phyloP scores from a whole-genome alignment of 1,140 invertebrate species.

The Drosophila micromelanica region DNA sequence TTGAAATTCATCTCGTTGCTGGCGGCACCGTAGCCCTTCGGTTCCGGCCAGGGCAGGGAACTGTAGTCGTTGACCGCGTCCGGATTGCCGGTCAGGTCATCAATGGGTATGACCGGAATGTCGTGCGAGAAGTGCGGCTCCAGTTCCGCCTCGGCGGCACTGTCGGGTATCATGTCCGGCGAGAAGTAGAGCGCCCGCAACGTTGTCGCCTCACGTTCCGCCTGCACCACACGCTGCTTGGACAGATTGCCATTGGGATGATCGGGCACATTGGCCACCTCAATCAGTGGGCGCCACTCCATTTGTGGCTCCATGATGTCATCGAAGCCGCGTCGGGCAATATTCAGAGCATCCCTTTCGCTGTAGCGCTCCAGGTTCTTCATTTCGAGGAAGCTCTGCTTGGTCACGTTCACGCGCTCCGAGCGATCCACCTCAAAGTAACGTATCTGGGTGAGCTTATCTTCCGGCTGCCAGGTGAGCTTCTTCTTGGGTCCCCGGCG shows the following conservation, averaged over 20 bases:
- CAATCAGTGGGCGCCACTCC: constrained; percentile 88
- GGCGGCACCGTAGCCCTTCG: constrained; percentile 87
- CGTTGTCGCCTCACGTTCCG: constrained; percentile 92
- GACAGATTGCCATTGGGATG: constrained; percentile 90
- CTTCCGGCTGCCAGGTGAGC: constrained; percentile 92
- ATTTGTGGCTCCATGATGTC: constrained; percentile 92
- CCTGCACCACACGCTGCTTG: constrained; percentile 93
- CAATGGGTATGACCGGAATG: constrained; percentile 93
- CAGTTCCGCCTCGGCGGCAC: constrained; percentile 92
- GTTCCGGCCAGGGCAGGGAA: constrained; percentile 91
- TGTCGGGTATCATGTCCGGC: constrained; percentile 93
- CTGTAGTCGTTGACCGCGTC: constrained; percentile 92
- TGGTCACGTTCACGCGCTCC: constrained; percentile 96
- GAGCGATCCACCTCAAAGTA: constrained; percentile 97
- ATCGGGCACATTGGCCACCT: constrained; percentile 87
- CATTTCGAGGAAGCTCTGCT: constrained; percentile 94
- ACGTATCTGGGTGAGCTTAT: constrained; percentile 91
- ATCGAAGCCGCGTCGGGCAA: constrained; percentile 90
- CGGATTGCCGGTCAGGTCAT: constrained; percentile 92
- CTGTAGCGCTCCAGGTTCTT: constrained; percentile 94
- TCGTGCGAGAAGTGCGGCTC: constrained; percentile 91
- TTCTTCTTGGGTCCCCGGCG: constrained; percentile 91
- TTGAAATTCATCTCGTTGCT: constrained; percentile 39
- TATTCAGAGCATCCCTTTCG: constrained; percentile 93
- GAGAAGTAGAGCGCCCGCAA: constrained; percentile 94